Conservation (phyloP, 2,797 vertebrate species). For the Babyrousa celebensis region DNA sequence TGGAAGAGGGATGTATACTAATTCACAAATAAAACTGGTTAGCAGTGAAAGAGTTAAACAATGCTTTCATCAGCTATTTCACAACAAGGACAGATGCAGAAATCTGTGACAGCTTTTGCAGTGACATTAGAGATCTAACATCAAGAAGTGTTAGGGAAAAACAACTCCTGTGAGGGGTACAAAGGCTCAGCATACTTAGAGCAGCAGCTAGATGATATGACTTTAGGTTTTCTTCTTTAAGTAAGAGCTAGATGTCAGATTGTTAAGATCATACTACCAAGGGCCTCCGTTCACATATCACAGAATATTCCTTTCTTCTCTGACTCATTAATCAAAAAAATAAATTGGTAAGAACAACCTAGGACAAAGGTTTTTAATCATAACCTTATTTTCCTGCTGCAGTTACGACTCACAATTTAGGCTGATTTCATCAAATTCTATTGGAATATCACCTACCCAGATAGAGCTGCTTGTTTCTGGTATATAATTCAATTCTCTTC, state of each 20-base stretch:
- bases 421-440: constrained; percentile 52
- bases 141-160: constrained; percentile 48
- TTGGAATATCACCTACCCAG: not conserved
- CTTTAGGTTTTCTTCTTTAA: constrained; percentile 15
- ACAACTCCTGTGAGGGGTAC: not conserved
- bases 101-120: not conserved
- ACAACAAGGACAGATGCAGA: constrained; percentile 44
- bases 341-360: constrained; percentile 51
- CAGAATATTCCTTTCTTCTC: not conserved
- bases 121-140: constrained; percentile 16
- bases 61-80: constrained; percentile 64
- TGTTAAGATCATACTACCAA: not conserved
- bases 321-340: constrained; percentile 70
- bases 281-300: not conserved
- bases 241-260: not conserved
- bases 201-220: not conserved
- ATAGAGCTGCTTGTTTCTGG: constrained; percentile 35
- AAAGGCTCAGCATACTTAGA: not conserved
- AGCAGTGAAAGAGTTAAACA: constrained; percentile 7
- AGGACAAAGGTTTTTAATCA: constrained; percentile 68
- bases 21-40: constrained; percentile 48
- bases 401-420: constrained; percentile 36
- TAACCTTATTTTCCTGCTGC: constrained; percentile 44
- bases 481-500: constrained; percentile 1
- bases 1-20: not conserved